These are phyloP conservation scores for Crotophaga sulcirostris DNA, from an alignment of 2,113 vertebrate genomes.

Conservation along the genomic window DNA sequence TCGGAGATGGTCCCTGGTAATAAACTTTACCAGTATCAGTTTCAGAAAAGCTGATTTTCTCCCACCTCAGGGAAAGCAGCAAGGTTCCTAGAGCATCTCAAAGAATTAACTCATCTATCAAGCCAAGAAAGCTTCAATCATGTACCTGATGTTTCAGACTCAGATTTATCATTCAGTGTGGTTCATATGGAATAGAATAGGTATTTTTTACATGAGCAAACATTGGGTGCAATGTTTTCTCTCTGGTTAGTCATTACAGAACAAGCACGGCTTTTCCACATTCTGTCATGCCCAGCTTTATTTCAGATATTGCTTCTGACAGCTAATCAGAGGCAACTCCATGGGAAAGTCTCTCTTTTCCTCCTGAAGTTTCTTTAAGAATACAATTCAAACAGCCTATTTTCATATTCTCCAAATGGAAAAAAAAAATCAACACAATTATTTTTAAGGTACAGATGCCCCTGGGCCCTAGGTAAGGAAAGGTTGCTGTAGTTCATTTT, in stretches of 20 bases:
- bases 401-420: background rate
- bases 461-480: background rate
- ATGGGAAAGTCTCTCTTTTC: background rate
- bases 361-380: background rate
- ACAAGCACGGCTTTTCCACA: background rate
- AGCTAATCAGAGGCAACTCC: background rate
- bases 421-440: background rate
- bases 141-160: background rate
- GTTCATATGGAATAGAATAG: background rate
- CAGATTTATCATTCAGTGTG: background rate
- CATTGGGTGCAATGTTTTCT: background rate
- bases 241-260: background rate
- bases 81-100: background rate
- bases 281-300: background rate
- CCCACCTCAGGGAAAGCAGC: background rate
- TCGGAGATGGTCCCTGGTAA: background rate
- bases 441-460: background rate
- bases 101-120: background rate
- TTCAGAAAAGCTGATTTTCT: slow-evolving; percentile 18
- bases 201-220: background rate
- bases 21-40: background rate
- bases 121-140: background rate
- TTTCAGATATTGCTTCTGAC: background rate
- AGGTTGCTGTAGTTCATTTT: background rate
- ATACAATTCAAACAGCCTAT: background rate